phyloP scores from a whole-genome alignment of 2,888 invertebrate species.

The Lacanobia oleracea region DNA sequence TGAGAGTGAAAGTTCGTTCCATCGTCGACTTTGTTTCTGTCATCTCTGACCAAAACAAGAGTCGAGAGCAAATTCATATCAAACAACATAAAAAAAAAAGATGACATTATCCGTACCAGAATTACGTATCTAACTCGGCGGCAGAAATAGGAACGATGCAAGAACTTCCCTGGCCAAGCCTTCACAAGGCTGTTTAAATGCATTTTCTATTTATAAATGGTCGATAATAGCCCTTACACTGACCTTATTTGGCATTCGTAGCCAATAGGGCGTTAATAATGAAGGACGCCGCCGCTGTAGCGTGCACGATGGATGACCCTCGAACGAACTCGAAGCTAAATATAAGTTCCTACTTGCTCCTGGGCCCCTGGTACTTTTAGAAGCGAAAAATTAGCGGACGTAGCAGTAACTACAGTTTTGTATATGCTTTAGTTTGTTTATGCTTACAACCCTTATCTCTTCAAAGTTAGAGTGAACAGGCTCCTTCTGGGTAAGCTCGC shows the following conservation, averaged over 20 bases:
- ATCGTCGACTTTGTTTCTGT: no score
- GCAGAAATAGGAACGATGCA: no score
- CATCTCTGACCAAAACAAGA: no score
- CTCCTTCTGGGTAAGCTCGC: no score
- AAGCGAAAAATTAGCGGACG: neutral
- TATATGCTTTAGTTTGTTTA: no score
- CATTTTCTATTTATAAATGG: constrained; percentile 36
- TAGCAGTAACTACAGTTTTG: neutral
- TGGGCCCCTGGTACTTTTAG: neutral
- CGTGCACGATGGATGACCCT: constrained; percentile 13
- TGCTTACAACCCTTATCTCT: no score
- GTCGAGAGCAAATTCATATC: no score
- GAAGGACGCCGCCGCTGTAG: constrained; percentile 17
- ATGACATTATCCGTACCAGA: no score
- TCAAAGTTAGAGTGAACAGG: no score
- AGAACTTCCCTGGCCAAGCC: neutral
- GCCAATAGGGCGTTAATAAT: constrained; percentile 42
- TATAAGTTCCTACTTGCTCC: constrained; percentile 13
- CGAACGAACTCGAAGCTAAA: constrained; percentile 11
- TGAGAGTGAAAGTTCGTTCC: no score
- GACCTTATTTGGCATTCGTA: constrained; percentile 39
- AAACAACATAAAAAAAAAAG: no score
- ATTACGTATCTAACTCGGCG: no score
- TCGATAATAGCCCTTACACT: constrained; percentile 19
- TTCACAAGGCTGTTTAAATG: constrained; percentile 8